Conservation (phyloP, 2,797 vertebrate species). For the Sebastes ruberrimus region DNA sequence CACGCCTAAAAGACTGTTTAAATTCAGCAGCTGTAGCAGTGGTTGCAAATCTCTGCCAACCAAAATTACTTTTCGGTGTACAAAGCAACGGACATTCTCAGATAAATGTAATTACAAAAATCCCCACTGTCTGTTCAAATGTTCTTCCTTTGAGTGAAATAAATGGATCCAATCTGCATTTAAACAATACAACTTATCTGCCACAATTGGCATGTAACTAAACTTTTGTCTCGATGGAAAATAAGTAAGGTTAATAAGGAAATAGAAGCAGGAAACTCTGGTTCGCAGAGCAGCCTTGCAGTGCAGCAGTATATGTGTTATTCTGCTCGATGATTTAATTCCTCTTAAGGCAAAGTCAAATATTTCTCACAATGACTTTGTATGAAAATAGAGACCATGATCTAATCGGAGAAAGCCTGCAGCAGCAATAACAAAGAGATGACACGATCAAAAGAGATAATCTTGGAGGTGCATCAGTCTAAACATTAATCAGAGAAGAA, state of each 20-base stretch:
- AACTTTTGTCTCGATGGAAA: slow-evolving; percentile 52
- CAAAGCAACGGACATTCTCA: slow-evolving; percentile 63
- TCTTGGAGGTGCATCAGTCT: slow-evolving; percentile 63
- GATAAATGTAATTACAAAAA: slow-evolving; percentile 79
- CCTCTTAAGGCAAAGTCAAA: slow-evolving; percentile 56
- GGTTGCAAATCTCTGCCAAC: slow-evolving; percentile 59
- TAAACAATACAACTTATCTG: slow-evolving; percentile 69
- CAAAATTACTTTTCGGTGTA: slow-evolving; percentile 71
- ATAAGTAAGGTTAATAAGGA: slow-evolving; percentile 35
- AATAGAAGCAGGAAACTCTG: slow-evolving; percentile 5
- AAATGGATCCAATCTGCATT: slow-evolving; percentile 70
- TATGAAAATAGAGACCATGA: slow-evolving; percentile 54
- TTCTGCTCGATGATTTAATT: slow-evolving; percentile 47
- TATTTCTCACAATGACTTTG: slow-evolving; percentile 54
- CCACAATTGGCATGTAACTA: slow-evolving; percentile 42
- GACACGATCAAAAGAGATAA: slow-evolving; percentile 74
- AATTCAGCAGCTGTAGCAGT: slow-evolving; percentile 63
- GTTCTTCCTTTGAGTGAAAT: slow-evolving; percentile 47
- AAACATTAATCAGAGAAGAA: slow-evolving; percentile 71
- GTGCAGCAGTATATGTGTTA: slow-evolving; percentile 15
- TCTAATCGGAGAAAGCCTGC: slow-evolving; percentile 56
- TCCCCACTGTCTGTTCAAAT: slow-evolving; percentile 62
- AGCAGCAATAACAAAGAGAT: slow-evolving; percentile 71
- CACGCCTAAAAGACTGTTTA: slow-evolving; percentile 57
- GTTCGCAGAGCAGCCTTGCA: background rate